Conservation (phyloP, 1,140 invertebrate species). For the Drosophila willistoni region DNA sequence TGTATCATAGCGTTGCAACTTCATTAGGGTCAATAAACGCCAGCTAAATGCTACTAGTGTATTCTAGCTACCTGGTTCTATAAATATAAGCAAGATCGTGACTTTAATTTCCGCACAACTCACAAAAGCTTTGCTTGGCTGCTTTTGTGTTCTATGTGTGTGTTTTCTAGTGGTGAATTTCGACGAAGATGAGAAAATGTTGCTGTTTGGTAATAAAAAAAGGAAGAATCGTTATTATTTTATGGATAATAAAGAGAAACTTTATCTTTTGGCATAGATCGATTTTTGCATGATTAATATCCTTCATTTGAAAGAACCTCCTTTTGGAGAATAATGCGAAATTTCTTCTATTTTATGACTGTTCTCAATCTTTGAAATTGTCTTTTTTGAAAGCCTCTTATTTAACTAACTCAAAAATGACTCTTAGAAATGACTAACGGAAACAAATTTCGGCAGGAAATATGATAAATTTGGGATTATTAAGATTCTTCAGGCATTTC, state of each 20-base stretch:
- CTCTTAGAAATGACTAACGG: too few relatives aligned
- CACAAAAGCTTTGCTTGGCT: not conserved
- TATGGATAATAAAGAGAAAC: not conserved
- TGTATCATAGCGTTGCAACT: conserved; percentile 36
- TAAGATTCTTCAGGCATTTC: too few relatives aligned
- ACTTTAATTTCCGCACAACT: conserved; percentile 34
- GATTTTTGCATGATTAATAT: not conserved
- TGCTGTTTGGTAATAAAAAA: not conserved
- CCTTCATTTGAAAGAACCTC: not conserved
- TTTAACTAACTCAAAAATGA: too few relatives aligned
- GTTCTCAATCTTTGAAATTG: too few relatives aligned
- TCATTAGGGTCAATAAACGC: conserved; percentile 80
- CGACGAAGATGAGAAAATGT: too few relatives aligned
- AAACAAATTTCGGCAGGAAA: too few relatives aligned
- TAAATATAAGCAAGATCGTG: conserved; percentile 33
- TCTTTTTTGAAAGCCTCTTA: too few relatives aligned
- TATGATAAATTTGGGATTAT: too few relatives aligned
- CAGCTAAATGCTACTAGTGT: conserved; percentile 36
- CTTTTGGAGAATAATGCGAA: too few relatives aligned
- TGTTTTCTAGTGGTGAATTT: too few relatives aligned
- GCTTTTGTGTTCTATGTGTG: not conserved
- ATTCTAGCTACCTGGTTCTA: conserved; percentile 19
- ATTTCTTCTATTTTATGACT: too few relatives aligned
- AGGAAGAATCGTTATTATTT: not conserved
- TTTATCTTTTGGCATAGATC: not conserved